A percentile compares a stretch with the other conserved stretches of the same genome.
These are phyloP conservation scores for Cladorhizidae sp. DNA, from an alignment of 37 sponge, comb jelly and placozoan genomes.

Conservation along the genomic window DNA sequence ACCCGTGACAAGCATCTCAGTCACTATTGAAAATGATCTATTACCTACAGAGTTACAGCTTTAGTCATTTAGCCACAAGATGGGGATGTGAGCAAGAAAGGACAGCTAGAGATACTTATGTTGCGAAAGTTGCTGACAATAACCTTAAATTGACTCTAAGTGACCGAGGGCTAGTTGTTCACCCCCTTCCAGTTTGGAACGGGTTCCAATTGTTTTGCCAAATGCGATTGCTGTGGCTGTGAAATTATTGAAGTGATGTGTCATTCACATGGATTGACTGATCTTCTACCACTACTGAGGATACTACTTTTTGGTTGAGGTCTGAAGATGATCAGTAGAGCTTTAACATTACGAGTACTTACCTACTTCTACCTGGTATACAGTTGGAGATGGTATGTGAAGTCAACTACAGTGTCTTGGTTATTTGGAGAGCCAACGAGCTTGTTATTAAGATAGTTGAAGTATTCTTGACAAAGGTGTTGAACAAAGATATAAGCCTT, in stretches of 20 bases:
- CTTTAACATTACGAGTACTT: not conserved
- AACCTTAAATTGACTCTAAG: constrained; percentile 10
- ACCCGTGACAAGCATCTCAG: too few species aligned
- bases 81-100: constrained; percentile 56
- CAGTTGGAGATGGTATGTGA: not conserved
- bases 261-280: not conserved
- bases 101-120: constrained; percentile 22
- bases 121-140: constrained; percentile 7
- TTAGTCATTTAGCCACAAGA: constrained; percentile 4
- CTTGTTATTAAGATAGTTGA: not conserved
- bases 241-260: constrained; percentile 50
- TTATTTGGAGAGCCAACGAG: not conserved
- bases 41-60: constrained; percentile 10
- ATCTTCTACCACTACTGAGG: not conserved
- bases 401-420: not conserved
- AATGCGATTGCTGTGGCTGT: constrained; percentile 40
- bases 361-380: not conserved
- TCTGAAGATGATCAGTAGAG: not conserved
- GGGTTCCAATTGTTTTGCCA: constrained; percentile 34
- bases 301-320: not conserved
- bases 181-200: constrained; percentile 44
- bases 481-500: not conserved
- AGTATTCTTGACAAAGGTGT: not conserved
- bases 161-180: constrained; percentile 41
- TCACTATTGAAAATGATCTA: constrained; percentile 2